Evolutionary conservation across 1,140 invertebrate species (phyloP).

Genomic region (Euwallacea similis): DNA sequence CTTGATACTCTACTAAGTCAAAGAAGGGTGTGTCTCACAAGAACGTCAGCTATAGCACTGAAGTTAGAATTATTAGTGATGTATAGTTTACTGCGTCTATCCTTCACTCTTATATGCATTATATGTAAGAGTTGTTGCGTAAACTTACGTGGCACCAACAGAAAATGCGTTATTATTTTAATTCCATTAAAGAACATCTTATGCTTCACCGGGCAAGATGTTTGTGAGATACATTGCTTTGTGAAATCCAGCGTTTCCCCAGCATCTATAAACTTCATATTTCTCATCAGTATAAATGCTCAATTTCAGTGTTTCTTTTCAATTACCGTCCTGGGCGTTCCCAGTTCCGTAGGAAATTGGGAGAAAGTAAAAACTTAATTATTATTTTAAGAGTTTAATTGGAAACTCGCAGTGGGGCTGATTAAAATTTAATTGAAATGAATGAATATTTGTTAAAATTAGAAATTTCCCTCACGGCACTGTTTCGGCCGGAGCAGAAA

Average conservation of each 20-base stretch:
- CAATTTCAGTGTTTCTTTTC: constrained; percentile 8
- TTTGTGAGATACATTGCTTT: no score
- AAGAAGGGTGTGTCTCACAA: constrained; percentile 1
- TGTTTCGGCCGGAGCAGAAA: constrained; percentile 13
- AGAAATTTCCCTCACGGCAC: constrained; percentile 42
- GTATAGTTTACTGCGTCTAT: no score
- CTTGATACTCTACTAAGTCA: constrained; percentile 4
- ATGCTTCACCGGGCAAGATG: no score
- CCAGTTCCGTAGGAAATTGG: constrained; percentile 29
- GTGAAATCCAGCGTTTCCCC: no score
- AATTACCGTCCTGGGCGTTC: constrained; percentile 20
- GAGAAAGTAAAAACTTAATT: constrained; percentile 49
- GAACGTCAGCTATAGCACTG: neutral
- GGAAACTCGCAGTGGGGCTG: constrained; percentile 48
- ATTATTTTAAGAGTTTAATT: constrained; percentile 52
- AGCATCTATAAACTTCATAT: no score
- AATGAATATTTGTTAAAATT: constrained; percentile 53
- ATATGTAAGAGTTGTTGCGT: no score
- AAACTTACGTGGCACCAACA: no score
- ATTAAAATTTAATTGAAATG: constrained; percentile 53
- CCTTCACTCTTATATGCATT: no score
- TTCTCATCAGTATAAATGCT: no score
- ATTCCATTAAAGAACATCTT: no score
- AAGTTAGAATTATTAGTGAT: neutral
- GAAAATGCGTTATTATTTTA: no score